Evolutionary conservation across 64 coral and sea anemone species (phyloP).

Genomic region (Pachyseris speciosa): DNA sequence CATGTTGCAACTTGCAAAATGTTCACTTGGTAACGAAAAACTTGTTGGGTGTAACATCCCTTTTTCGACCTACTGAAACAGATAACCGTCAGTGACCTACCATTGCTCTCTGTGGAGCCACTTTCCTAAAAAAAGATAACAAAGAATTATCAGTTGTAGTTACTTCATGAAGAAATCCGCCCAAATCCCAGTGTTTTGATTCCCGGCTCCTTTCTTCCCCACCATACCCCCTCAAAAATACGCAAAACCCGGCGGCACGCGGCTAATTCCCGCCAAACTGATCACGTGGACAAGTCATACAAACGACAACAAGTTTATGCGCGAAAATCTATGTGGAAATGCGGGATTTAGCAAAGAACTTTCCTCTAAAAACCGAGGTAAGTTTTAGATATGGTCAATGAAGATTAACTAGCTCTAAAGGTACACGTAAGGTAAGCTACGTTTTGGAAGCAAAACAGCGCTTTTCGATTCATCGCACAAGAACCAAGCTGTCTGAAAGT

Average conservation of each 20-base stretch:
- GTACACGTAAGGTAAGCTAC: too few species aligned
- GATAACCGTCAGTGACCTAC: background rate
- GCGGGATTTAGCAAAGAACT: background rate
- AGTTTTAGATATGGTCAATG: background rate
- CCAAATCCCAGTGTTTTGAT: background rate
- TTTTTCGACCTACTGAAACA: too few species aligned
- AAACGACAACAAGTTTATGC: background rate
- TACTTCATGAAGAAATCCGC: background rate
- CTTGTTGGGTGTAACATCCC: background rate
- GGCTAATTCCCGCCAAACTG: background rate
- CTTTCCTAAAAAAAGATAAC: constrained; percentile 1
- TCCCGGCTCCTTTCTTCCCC: background rate
- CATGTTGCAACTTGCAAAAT: background rate
- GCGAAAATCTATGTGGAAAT: background rate
- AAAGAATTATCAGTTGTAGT: background rate
- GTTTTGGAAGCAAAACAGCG: too few species aligned
- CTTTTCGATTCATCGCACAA: too few species aligned
- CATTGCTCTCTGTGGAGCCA: constrained; percentile 27
- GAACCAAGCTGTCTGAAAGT: too few species aligned
- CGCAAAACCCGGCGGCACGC: background rate
- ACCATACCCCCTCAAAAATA: background rate
- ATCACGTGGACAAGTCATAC: background rate
- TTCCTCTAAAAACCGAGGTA: background rate
- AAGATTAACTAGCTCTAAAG: too few species aligned
- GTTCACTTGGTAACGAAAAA: background rate